Evolutionary conservation across 2,113 vertebrate genomes (phyloP), one percentile per base, ranked within the genome.

Genomic region (Phalacrocorax carbo): DNA sequence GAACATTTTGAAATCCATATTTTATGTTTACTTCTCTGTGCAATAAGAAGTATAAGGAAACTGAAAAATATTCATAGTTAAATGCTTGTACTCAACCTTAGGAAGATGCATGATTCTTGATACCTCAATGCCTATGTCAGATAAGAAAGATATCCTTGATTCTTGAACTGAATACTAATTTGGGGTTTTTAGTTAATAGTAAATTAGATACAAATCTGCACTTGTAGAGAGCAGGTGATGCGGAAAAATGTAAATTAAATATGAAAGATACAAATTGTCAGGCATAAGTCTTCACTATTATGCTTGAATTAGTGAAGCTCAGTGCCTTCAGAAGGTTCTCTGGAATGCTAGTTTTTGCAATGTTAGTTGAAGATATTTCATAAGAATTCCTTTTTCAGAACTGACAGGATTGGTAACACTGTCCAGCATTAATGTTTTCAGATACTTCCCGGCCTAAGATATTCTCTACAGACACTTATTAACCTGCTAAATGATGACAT

Each of bases 221-320:
- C 38, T 93, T 93, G 46, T 70, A 97, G 86, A 87, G 36, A 97
- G 84, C 90, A 97, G 61, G 95, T 92, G 91, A 84, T 92, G 82
- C 75, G 96, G 73, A 97, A 96, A 97, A 94, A 60, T 42, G 95
- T 97, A 90, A 96, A 98, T 94, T 97, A 97, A 96, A 79, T 95
- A 79, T 90, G 91, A 97, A 97, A 95, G 44, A 94, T 88, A n/a
- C 17, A 97, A 95, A 96, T 90, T 94, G 40, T 96, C 92, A 96
- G 88, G 75, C 81, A 87, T 87, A 96, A 88, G 25, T 64, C 76
- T 96, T 83, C 49, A 23, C 21, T 94, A 68, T 95, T 96, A 48
- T 82, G 42, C 64, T 92, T 96, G 89, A 96, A 94, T 96, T 97
- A 95, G 85, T 88, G 82, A 97, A 97, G 15, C 18, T 87, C 54